Conservation (phyloP, 2,113 vertebrate species). For the Apus apus region DNA sequence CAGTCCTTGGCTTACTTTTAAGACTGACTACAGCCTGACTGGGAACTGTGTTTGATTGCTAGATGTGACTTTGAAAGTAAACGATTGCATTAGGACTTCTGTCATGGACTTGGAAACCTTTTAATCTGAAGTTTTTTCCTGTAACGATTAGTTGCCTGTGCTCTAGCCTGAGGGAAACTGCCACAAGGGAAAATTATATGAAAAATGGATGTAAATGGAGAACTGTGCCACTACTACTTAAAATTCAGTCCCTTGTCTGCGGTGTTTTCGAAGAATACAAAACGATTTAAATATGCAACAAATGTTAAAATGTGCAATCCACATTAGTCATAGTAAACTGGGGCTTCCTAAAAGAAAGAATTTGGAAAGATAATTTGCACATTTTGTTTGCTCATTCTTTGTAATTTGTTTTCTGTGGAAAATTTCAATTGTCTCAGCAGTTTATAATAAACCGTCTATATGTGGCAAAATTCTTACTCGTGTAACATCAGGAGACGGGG, state of each 20-base stretch:
- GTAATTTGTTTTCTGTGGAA: neutral
- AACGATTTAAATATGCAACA: neutral
- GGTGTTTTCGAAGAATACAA: neutral
- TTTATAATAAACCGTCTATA: neutral
- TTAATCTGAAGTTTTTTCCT: constrained; percentile 25
- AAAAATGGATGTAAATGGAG: neutral
- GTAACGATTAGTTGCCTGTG: neutral
- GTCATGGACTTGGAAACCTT: neutral
- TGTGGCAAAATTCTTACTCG: neutral
- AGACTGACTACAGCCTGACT: neutral
- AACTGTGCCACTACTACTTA: neutral
- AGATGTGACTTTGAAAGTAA: constrained; percentile 17
- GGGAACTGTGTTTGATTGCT: neutral
- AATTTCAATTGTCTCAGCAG: neutral
- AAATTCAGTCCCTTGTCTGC: constrained; percentile 4
- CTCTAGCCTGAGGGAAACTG: neutral
- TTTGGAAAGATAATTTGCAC: neutral
- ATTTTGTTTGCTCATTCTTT: neutral
- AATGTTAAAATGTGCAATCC: neutral
- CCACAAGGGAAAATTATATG: neutral
- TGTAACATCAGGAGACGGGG: neutral
- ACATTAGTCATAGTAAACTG: neutral
- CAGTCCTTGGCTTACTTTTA: neutral
- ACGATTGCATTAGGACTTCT: neutral
- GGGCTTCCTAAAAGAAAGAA: neutral